phyloP scores from a whole-genome alignment of 1,140 invertebrate species.

The Rhyzopertha dominica region DNA sequence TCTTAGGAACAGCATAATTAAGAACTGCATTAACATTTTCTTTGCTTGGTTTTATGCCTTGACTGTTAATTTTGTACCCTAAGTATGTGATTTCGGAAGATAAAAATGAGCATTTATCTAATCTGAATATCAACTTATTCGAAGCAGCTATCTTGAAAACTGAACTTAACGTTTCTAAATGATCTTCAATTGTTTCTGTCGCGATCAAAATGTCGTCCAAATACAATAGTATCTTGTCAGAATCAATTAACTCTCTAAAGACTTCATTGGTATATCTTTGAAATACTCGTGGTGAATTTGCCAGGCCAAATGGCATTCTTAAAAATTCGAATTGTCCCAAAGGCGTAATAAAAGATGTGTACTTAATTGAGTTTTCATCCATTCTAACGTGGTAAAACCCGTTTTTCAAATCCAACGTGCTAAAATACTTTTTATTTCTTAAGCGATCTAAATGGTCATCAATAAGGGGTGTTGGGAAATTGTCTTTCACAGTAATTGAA shows the following conservation, averaged over 20 bases:
- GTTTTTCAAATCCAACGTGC: constrained; percentile 37
- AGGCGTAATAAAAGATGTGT: constrained; percentile 36
- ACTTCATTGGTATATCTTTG: constrained; percentile 9
- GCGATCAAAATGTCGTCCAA: constrained; percentile 40
- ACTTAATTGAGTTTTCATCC: constrained; percentile 27
- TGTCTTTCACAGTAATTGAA: constrained; percentile 30
- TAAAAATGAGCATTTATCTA: constrained; percentile 36
- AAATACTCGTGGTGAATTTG: constrained; percentile 17
- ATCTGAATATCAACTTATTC: constrained; percentile 30
- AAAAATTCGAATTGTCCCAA: constrained; percentile 27
- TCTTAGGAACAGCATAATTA: constrained; percentile 31
- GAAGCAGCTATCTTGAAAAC: constrained; percentile 19
- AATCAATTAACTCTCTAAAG: constrained; percentile 14
- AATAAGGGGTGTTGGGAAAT: constrained; percentile 25
- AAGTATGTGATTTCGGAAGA: constrained; percentile 30
- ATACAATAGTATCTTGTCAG: constrained; percentile 16
- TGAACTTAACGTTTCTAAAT: constrained; percentile 19
- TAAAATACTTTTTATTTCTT: constrained; percentile 24
- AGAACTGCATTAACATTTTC: constrained; percentile 37
- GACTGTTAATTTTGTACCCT: constrained; percentile 30
- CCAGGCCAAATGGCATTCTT: constrained; percentile 38
- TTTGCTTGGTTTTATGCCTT: constrained; percentile 23
- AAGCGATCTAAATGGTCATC: constrained; percentile 22
- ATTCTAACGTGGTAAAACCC: constrained; percentile 41
- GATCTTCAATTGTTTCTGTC: constrained; percentile 22